Percentiles rank a stretch among this genome's conserved stretches.
Evolutionary conservation across 2,888 invertebrate species (phyloP).

Genomic region (Lochmaea capreae): DNA sequence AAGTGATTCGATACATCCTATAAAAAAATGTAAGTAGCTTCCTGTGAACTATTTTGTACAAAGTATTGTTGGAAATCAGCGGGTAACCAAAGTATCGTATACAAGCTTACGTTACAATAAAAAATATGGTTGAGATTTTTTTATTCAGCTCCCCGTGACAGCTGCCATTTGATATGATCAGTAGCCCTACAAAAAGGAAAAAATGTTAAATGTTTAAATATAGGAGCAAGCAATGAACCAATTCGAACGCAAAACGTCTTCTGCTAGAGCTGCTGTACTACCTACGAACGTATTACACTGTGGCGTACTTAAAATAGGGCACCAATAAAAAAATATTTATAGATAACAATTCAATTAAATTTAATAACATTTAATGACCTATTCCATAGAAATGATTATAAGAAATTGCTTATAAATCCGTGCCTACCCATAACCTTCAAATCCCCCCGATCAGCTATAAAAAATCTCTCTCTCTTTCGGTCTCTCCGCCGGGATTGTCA

Average conservation of each 20-base stretch:
- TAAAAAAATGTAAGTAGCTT: constrained; percentile 8
- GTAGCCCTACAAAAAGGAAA: not conserved
- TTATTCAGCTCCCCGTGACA: constrained; percentile 9
- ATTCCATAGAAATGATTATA: not conserved
- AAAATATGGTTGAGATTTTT: constrained; percentile 7
- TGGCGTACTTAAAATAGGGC: too few species aligned
- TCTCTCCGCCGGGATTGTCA: not conserved
- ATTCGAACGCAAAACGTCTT: too few species aligned
- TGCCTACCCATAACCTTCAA: constrained; percentile 1
- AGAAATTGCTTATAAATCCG: constrained; percentile 10
- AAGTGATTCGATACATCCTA: not conserved
- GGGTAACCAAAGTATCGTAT: constrained; percentile 9
- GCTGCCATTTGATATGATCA: constrained; percentile 9
- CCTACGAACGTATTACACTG: too few species aligned
- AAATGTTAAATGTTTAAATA: too few species aligned
- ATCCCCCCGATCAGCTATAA: constrained; percentile 12
- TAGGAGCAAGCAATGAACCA: too few species aligned
- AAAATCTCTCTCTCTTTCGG: not conserved
- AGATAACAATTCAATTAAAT: not conserved
- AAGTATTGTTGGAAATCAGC: constrained; percentile 14
- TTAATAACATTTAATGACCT: not conserved
- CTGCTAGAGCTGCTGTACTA: too few species aligned
- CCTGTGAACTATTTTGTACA: constrained; percentile 5
- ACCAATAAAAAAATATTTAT: not conserved
- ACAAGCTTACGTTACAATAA: constrained; percentile 7